Conservation (phyloP, 2,113 vertebrate genomes). For the Hypocryptadius cinnamomeus region DNA sequence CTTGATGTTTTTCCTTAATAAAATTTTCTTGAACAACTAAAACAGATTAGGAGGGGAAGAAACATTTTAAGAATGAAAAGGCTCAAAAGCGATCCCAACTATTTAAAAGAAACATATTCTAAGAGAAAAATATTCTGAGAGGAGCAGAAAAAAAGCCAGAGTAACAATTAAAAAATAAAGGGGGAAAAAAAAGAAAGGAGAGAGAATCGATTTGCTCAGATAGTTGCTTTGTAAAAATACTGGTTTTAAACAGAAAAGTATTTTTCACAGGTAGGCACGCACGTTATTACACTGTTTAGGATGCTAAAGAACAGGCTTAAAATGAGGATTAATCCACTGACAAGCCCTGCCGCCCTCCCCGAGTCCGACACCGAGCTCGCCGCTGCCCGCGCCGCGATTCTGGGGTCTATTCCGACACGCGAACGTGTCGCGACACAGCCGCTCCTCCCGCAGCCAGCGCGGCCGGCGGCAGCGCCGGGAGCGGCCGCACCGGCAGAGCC, state of each 20-base stretch:
- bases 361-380: neutral
- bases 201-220: neutral
- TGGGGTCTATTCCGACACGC: neutral
- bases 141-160: neutral
- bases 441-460: neutral
- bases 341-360: neutral
- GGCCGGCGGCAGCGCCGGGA: neutral
- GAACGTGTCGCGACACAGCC: neutral
- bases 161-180: neutral
- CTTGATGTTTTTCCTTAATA: slow-evolving; percentile 14
- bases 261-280: neutral
- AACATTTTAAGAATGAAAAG: neutral
- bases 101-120: neutral
- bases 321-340: neutral
- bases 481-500: neutral
- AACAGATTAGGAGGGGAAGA: neutral
- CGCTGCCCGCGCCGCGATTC: neutral
- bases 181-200: neutral
- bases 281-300: neutral
- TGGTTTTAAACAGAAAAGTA: neutral
- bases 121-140: neutral
- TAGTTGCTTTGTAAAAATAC: neutral
- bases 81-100: neutral
- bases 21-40: neutral
- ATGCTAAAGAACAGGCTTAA: neutral